phyloP scores from a whole-genome alignment of 2,888 invertebrate species.

The Dasypogon diadema region DNA sequence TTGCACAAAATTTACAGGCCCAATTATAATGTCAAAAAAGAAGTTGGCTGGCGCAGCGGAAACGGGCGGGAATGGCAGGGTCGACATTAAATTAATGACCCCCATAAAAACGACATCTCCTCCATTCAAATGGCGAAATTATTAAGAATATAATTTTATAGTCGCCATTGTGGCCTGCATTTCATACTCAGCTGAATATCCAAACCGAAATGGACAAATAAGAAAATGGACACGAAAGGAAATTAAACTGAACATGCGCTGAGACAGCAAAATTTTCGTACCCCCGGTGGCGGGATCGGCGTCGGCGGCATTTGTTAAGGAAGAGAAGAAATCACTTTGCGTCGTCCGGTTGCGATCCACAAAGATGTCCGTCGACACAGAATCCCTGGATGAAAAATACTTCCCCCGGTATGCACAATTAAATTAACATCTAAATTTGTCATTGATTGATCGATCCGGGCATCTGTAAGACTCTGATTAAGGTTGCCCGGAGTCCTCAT shows the following conservation, averaged over 20 bases:
- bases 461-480: conserved; percentile 8
- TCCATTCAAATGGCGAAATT: conserved; percentile 41
- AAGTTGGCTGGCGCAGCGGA: not conserved
- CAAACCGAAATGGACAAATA: not conserved
- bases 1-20: conserved; percentile 21
- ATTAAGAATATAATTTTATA: conserved; percentile 38
- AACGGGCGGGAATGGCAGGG: not conserved
- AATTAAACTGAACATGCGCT: not conserved
- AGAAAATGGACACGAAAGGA: not conserved
- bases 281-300: not conserved
- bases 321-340: not conserved
- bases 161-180: conserved; percentile 21
- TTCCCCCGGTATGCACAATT: conserved; percentile 52
- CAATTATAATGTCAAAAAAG: conserved; percentile 8
- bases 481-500: conserved; percentile 4
- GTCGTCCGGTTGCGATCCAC: not conserved
- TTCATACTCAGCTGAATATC: not conserved
- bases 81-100: conserved; percentile 23
- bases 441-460: conserved; percentile 55
- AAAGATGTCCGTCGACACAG: conserved; percentile 1
- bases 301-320: not conserved
- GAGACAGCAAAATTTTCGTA: not conserved
- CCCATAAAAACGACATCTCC: conserved; percentile 43
- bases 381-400: conserved; percentile 24
- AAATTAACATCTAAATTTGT: conserved; percentile 58